Percentiles rank a stretch among this genome's conserved stretches.
These are phyloP conservation scores for Fopius arisanus DNA, from an alignment of 1,140 invertebrate species.

Conservation along the genomic window DNA sequence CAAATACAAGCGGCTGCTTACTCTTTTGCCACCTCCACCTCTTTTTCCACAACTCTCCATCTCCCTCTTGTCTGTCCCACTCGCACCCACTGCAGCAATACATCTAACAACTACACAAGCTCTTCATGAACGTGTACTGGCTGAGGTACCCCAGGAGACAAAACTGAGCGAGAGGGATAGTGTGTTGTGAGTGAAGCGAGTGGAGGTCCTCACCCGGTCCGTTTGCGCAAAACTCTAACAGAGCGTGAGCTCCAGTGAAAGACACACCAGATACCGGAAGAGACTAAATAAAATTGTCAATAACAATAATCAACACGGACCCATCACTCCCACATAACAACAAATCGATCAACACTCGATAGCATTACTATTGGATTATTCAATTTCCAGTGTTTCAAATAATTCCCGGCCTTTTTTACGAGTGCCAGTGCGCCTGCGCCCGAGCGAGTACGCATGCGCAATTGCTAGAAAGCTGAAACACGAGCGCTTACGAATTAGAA, in stretches of 20 bases:
- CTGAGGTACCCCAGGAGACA: background rate
- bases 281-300: conserved; percentile 52
- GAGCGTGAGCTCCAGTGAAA: conserved; percentile 48
- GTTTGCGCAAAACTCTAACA: conserved; percentile 59
- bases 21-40: conserved; percentile 23
- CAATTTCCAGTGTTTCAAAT: background rate
- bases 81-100: background rate
- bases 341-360: background rate
- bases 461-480: conserved; percentile 14
- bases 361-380: background rate
- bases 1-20: conserved; percentile 9
- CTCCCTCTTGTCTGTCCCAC: background rate
- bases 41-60: background rate
- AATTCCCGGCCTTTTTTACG: background rate
- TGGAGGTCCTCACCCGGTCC: conserved; percentile 36
- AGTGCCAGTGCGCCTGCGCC: conserved; percentile 17
- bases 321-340: too few species aligned
- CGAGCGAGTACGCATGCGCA: conserved; percentile 14
- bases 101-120: background rate
- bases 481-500: background rate
- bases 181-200: conserved; percentile 30
- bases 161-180: conserved; percentile 37
- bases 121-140: background rate
- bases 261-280: conserved; percentile 57
- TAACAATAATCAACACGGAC: too few species aligned